Base-by-base conservation (phyloP, 2,113 vertebrate species). In the Hiodon tergisus region DNA sequence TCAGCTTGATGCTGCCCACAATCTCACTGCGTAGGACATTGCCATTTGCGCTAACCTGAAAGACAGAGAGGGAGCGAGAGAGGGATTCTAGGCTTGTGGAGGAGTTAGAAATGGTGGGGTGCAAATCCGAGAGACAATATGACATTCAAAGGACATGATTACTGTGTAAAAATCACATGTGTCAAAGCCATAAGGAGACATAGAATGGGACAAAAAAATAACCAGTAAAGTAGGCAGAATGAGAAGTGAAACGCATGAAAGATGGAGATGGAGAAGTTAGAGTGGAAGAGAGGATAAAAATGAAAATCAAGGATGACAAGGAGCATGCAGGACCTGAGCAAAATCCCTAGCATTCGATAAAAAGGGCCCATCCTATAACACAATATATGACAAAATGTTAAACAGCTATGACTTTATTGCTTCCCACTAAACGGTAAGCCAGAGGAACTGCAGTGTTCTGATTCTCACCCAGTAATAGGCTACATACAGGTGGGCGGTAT, bases 21-120 rank as follows among this genome's bases (percentile, higher is more conserved):
- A 97, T 94, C 88, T 97, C 95, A 6, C 95, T 96, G 72, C 90
- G 92, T 71, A 97, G 88, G 73, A 97, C 93, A 4, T 89, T 91
- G 80, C 95, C 95, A 0, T 79, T 93, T 74, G 89, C 92, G 6
- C 85, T 96, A 80, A 97, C 95, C 95, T 97, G 11, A 60, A 8
- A 10, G 54, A 71, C 8, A 71, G 2, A 67, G 67, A 71, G n/a
- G 67, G 53, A n/a, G 16, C 6, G 2, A 51, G 47, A 58, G 50
- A 73, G 16, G 73, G 31, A 31, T 31, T 31, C 31, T 31, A 31
- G 31, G 31, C 31, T 31, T 13, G 50, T 6, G 76, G 16, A 2
- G 62, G 52, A n/a, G 48, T 10, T 17, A 11, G 4, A 6, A 46
- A n/a, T 10, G 11, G 50, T 53, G 6, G 11, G 51, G 9, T 17